Evolutionary conservation across 2,113 vertebrate species (phyloP).

Genomic region (Hippocampus mohnikei): DNA sequence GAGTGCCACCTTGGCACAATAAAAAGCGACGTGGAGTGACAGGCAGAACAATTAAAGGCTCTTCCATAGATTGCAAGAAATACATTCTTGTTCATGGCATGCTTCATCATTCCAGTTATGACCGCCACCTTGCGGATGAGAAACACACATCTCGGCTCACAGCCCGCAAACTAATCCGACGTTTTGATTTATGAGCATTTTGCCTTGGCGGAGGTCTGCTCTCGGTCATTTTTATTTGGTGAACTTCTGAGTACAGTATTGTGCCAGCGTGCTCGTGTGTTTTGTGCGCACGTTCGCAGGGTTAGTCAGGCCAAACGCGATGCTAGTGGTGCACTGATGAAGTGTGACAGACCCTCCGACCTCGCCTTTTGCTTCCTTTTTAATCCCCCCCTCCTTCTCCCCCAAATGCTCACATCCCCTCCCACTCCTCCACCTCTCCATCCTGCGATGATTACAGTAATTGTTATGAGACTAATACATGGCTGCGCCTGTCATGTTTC

Average conservation of each 20-base stretch:
- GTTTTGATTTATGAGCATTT: neutral
- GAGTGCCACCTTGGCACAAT: too few relatives aligned
- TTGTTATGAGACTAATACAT: slow-evolving; percentile 50
- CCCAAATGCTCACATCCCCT: neutral
- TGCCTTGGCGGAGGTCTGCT: neutral
- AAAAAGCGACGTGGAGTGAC: too few relatives aligned
- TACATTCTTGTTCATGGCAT: too few relatives aligned
- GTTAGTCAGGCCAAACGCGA: slow-evolving; percentile 54
- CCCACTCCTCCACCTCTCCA: slow-evolving; percentile 11
- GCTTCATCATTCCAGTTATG: too few relatives aligned
- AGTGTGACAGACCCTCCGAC: slow-evolving; percentile 63
- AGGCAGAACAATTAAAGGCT: too few relatives aligned
- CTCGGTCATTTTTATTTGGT: neutral
- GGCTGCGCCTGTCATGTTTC: slow-evolving; percentile 34
- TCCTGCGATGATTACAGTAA: slow-evolving; percentile 36
- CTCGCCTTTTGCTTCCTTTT: slow-evolving; percentile 2
- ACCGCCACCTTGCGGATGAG: too few relatives aligned
- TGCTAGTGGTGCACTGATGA: slow-evolving; percentile 55
- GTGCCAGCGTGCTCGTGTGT: slow-evolving; percentile 31
- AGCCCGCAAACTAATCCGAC: neutral
- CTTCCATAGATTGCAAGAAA: too few relatives aligned
- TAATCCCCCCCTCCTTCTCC: slow-evolving; percentile 12
- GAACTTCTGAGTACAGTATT: slow-evolving; percentile 19
- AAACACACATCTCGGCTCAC: too few relatives aligned
- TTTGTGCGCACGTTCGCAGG: slow-evolving; percentile 34